phyloP scores from a whole-genome alignment of 2,888 invertebrate genomes.

The Erebia epiphron region DNA sequence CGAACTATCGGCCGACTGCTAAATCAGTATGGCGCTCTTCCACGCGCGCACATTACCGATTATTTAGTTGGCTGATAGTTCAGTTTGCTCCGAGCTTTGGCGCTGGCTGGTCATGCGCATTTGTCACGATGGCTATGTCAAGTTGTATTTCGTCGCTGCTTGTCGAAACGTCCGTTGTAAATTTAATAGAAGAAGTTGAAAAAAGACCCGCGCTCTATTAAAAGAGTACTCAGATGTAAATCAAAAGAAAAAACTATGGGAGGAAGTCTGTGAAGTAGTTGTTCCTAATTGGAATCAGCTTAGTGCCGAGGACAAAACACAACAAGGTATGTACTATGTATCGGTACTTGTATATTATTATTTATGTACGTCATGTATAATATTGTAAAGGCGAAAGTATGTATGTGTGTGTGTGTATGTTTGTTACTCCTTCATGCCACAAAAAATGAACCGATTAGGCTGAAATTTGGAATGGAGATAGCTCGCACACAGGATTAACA shows the following conservation, averaged over 20 bases:
- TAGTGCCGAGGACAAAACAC: constrained; percentile 7
- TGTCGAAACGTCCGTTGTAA: neutral
- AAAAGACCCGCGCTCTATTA: constrained; percentile 25
- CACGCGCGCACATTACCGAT: neutral
- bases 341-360: constrained; percentile 1
- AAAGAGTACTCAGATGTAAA: constrained; percentile 39
- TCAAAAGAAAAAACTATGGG: constrained; percentile 34
- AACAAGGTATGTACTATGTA: neutral
- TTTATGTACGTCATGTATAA: neutral
- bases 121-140: constrained; percentile 1
- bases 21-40: constrained; percentile 1
- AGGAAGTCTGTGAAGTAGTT: constrained; percentile 30
- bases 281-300: constrained; percentile 26
- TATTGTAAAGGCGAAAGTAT: neutral
- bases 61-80: constrained; percentile 1
- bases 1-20: neutral
- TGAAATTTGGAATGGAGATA: too few species aligned
- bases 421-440: too few species aligned
- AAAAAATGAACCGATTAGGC: too few species aligned
- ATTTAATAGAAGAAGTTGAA: constrained; percentile 3
- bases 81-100: neutral
- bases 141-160: neutral
- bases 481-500: neutral
- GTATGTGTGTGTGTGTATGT: too few species aligned
- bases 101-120: neutral